Evolutionary conservation across 1,140 invertebrate species (phyloP), one percentile per base, ranked within the genome.

Genomic region (Condylostylus longicornis): DNA sequence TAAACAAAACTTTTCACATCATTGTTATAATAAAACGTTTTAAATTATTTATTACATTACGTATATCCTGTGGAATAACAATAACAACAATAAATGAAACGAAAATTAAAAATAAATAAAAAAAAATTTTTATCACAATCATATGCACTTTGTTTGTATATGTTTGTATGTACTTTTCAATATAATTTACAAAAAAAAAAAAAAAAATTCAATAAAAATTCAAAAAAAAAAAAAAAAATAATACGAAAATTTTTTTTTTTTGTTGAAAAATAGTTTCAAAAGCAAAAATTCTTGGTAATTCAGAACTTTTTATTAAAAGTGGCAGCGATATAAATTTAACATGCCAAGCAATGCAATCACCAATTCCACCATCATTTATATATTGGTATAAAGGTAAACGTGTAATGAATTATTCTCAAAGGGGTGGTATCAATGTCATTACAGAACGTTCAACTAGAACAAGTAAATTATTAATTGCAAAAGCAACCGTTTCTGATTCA

Each of bases 291-390:
- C 63, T 81, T 44, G 84, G 82, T 17, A 84, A 82, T 47, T 69
- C 80, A 10, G 83, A 88, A 60, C 67, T 86, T 46, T 84, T 82
- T 67, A 82, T 89, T 54, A 82, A 84, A 50, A 83, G 80, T 49
- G 85, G 84, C 31, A 85, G 80, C 48, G 84, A 88, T 67, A 86
- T 90, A 59, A 89, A 88, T 67, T 70, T 90, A 47, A 89, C 84
- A 38, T 89, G 86, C 64, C 70, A 82, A 44, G 84, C 87, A 6
- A 69, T 77, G 49, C 78, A 87, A 58, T 84, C 82, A 35, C 82
- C 85, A 3, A 82, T 86, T 51, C 83, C 84, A 15, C 85, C 84
- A 20, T 76, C 75, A 50, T 89, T 85, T 63, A 88, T 90, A 57
- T 89, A 87, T 64, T 90, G 86, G 86, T 88, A 89, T 60, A 79